Percentiles rank a stretch among this genome's conserved stretches.
Evolutionary conservation across 2,113 vertebrate genomes (phyloP).

Genomic region (Eleginops maclovinus): DNA sequence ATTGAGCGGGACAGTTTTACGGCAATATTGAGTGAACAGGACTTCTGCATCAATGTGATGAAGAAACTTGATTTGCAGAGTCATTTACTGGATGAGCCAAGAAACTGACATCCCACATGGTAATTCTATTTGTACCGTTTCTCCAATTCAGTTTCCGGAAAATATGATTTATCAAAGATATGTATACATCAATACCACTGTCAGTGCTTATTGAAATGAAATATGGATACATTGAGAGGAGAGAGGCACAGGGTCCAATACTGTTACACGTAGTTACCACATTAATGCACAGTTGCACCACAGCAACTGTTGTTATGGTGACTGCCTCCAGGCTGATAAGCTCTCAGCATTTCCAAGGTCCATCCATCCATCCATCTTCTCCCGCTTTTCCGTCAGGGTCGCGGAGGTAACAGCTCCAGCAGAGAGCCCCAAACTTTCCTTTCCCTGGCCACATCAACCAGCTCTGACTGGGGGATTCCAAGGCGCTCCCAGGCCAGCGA

Average conservation of each 20-base stretch:
- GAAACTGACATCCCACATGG: background rate
- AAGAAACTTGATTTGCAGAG: background rate
- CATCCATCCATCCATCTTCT: no score
- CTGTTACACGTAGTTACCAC: conserved; percentile 4
- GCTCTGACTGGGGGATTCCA: no score
- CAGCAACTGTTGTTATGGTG: conserved; percentile 62
- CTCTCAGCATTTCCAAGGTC: conserved; percentile 6
- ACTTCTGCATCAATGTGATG: conserved; percentile 1
- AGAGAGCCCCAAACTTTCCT: no score
- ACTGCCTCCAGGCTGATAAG: conserved; percentile 46
- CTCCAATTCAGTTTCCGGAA: background rate
- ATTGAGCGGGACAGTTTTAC: background rate
- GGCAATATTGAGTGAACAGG: background rate
- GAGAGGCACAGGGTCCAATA: background rate
- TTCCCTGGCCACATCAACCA: no score
- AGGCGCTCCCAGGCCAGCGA: no score
- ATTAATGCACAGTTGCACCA: conserved; percentile 36
- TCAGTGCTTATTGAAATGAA: background rate
- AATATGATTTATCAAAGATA: background rate
- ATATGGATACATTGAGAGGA: background rate
- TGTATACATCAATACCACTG: background rate
- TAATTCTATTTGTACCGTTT: background rate
- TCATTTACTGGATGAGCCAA: background rate
- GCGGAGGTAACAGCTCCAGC: no score
- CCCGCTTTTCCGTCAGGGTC: no score